phyloP scores from a whole-genome alignment of 2,888 invertebrate species.

The Cantharis lateralis region DNA sequence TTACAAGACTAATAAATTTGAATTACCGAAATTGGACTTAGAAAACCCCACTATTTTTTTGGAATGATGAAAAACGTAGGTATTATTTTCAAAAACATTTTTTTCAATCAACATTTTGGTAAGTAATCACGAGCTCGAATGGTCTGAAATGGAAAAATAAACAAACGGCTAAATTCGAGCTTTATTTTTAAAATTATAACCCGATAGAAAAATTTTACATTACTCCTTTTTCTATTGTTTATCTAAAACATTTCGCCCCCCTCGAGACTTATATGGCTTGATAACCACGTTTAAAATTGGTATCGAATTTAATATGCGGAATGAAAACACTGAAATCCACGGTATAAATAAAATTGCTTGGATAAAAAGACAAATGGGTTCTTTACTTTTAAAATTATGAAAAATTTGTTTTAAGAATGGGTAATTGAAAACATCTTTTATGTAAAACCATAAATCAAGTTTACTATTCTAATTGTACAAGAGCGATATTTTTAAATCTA shows the following conservation, averaged over 20 bases:
- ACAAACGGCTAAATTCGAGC: no score
- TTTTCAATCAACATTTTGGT: no score
- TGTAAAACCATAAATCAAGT: neutral
- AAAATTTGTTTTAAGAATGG: neutral
- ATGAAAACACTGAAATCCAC: neutral
- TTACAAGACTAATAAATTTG: no score
- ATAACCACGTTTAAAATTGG: neutral
- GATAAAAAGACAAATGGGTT: neutral
- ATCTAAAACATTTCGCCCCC: neutral
- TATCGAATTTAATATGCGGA: neutral
- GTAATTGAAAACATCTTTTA: neutral
- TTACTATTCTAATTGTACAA: neutral
- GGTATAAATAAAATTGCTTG: neutral
- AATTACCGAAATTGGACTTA: no score
- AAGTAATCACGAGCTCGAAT: no score
- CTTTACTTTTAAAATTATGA: neutral
- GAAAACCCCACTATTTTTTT: no score
- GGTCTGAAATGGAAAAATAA: no score
- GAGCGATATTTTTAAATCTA: constrained; percentile 8
- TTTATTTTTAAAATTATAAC: no score
- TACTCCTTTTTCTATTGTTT: neutral
- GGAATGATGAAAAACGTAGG: no score
- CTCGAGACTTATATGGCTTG: neutral
- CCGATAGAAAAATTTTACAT: neutral
- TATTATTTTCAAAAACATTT: no score